Percentiles rank a stretch among this genome's conserved stretches.
phyloP scores from a whole-genome alignment of 1,140 invertebrate species.

The Heliconius himera region DNA sequence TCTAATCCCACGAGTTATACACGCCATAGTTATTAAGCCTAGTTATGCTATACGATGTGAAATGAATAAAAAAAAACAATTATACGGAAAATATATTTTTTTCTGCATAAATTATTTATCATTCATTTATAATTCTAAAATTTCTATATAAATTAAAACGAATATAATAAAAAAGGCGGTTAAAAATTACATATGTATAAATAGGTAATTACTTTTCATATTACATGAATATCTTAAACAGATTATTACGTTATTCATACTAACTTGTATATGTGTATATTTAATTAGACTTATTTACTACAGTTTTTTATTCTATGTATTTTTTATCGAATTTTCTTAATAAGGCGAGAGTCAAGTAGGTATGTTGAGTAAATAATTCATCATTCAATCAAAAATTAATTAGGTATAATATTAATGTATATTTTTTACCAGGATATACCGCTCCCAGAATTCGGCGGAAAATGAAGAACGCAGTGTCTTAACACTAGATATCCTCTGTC shows the following conservation, averaged over 20 bases:
- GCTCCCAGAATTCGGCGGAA: too few relatives aligned
- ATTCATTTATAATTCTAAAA: too few relatives aligned
- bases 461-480: too few relatives aligned
- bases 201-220: background rate
- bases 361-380: too few relatives aligned
- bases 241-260: background rate
- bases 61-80: background rate
- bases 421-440: too few relatives aligned
- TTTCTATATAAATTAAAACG: background rate
- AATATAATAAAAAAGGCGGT: background rate
- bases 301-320: background rate
- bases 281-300: background rate
- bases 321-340: background rate
- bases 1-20: background rate
- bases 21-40: background rate
- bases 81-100: background rate
- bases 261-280: background rate
- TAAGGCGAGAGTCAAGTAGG: background rate
- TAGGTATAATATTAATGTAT: too few relatives aligned
- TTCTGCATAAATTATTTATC: too few relatives aligned
- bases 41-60: background rate
- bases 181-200: background rate
- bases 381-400: too few relatives aligned
- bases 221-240: slow-evolving; percentile 3
- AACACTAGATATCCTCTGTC: too few relatives aligned